phyloP scores from a whole-genome alignment of 2,888 invertebrate species.

The Fragum whitleyi region DNA sequence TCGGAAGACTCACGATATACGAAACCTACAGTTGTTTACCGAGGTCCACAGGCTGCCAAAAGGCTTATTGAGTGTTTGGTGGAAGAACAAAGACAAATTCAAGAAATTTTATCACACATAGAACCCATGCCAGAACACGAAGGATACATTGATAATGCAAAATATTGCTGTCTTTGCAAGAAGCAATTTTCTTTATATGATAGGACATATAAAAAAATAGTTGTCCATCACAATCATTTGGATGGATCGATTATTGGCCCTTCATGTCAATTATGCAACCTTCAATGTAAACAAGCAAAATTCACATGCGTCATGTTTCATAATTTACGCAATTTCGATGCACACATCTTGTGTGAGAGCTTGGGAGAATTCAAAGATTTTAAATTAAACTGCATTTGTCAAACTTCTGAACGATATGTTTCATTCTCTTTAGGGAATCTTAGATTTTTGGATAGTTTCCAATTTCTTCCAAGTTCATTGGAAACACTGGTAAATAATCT shows the following conservation, averaged over 20 bases:
- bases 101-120: constrained; percentile 35
- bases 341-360: constrained; percentile 31
- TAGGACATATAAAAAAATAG: constrained; percentile 19
- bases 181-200: constrained; percentile 41
- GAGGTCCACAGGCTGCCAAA: constrained; percentile 39
- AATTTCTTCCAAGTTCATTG: constrained; percentile 42
- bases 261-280: constrained; percentile 38
- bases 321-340: constrained; percentile 43
- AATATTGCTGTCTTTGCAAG: constrained; percentile 36
- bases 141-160: constrained; percentile 15
- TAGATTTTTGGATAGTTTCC: constrained; percentile 53
- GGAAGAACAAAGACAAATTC: constrained; percentile 43
- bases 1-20: constrained; percentile 32
- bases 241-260: constrained; percentile 38
- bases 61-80: constrained; percentile 46
- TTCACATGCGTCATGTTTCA: constrained; percentile 47
- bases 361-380: constrained; percentile 39
- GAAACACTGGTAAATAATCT: constrained; percentile 45
- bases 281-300: constrained; percentile 33
- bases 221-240: constrained; percentile 47
- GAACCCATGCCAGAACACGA: constrained; percentile 44
- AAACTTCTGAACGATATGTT: constrained; percentile 51
- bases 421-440: constrained; percentile 49
- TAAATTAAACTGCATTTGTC: constrained; percentile 33
- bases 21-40: constrained; percentile 46